Evolutionary conservation across 2,113 vertebrate species (phyloP), one percentile per base, ranked within the genome.

Genomic region (Laterallus jamaicensis): DNA sequence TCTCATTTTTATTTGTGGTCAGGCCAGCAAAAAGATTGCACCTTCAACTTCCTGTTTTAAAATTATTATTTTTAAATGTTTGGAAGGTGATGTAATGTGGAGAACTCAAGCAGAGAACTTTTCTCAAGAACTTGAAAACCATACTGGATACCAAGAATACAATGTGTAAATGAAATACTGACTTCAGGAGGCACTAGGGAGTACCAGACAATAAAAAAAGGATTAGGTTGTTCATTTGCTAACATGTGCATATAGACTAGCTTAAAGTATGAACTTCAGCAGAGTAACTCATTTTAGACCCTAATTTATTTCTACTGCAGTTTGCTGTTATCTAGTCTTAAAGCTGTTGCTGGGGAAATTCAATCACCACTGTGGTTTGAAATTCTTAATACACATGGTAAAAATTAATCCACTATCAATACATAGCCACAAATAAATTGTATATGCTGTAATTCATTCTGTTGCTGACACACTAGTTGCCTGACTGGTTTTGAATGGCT

Each of bases 61-160:
- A 95, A 85, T 82, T 73, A 93, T 80, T 92, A 80, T 89, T 95
- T 88, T 83, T 66, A 82, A 90, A 85, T 93, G 17, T 88, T 93
- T 95, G 49, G 52, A 91, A 90, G 44, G n/a, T 13, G 22, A 95
- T 90, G 67, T 89, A 93, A 94, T 69, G 60, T 66, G 70, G 42
- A 94, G 69, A 81, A 66, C 37, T 77, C 55, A 80, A 76, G 64
- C 5, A 83, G 22, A 73, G 44, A 90, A 39, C 60, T 80, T 75
- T 95, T 88, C 44, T 74, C 54, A 86, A 76, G 77, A 84, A 39
- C 71, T 92, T 94, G 73, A 64, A 94, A 95, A 67, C 56, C 31
- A 40, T 84, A 69, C 12, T 92, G 60, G 54, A 70, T 90, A 85
- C 29, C 37, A 84, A 40, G 49, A 84, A 84, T 42, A 79, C 67